Evolutionary conservation across 1,140 invertebrate genomes (phyloP), one percentile per base, ranked within the genome.

Genomic region (Trachymyrmex cornetzi): DNA sequence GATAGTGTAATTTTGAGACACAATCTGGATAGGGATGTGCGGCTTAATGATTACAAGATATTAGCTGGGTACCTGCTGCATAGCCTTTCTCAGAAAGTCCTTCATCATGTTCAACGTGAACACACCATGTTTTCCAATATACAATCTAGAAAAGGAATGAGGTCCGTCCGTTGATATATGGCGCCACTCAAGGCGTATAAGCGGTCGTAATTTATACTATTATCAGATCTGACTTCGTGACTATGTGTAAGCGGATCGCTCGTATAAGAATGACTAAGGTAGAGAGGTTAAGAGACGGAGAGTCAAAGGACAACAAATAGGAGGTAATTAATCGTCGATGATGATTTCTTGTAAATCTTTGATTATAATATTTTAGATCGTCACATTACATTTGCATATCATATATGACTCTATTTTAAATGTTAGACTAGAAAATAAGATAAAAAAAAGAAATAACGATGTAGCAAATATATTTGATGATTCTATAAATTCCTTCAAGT

Each of bases 111-210:
- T 89, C 88, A 89, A 88, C 86, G 48, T 91, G 89, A 86, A 91
- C 88, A 80, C 75, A 88, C 91, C 88, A 92, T 92, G 89, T 92
- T 92, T 92, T 91, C 91, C 91, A 91, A 92, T 92, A 91, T 90
- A 92, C 89, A 91, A 92, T 92, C 91, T 89, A 81, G 86, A 69
- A 91, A 91, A 92, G 91, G 87, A 92, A 92, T 88, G 88, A 89
- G 91, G 84, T 64, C 44, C 64, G 81, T 57, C 67, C 55, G 88
- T 61, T 90, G 91, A 92, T 92, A 92, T 90, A 92, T 87, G 75
- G 77, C 81, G 55, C 77, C 86, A 92, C 89, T 92, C 88, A 88
- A 92, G 89, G 88, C 61, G 80, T 87, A 91, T 91, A 92, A 92
- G 86, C 89, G 89, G 50, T 72, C 88, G 85, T 92, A 92, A 92